These are phyloP conservation scores for Phyto melanocephala DNA, from an alignment of 2,888 invertebrate genomes.

Conservation along the genomic window DNA sequence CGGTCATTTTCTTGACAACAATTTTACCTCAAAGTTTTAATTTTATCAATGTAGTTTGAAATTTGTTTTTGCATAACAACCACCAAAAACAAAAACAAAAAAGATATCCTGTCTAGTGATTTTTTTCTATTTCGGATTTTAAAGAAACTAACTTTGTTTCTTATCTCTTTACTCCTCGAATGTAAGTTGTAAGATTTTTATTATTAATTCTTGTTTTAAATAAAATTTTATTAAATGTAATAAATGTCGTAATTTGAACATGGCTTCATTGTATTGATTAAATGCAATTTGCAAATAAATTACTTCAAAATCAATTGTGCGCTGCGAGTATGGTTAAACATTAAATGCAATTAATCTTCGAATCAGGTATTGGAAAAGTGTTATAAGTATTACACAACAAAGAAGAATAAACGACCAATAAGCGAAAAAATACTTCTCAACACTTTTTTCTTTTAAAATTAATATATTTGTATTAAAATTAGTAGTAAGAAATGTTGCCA, in stretches of 20 bases:
- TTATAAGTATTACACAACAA: too few species aligned
- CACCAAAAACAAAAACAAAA: too few species aligned
- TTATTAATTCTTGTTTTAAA: conserved; percentile 22
- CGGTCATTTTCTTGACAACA: conserved; percentile 26
- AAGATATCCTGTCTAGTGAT: conserved; percentile 38
- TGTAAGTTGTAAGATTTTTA: conserved; percentile 25
- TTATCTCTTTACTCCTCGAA: background rate
- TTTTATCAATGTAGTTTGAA: conserved; percentile 23
- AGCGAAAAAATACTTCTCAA: too few species aligned
- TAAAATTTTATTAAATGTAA: conserved; percentile 7
- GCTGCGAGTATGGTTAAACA: conserved; percentile 16
- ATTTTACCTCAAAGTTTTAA: conserved; percentile 15
- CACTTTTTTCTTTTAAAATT: too few species aligned
- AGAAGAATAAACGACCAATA: too few species aligned
- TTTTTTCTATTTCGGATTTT: conserved; percentile 11
- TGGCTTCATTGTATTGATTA: conserved; percentile 40
- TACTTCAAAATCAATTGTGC: conserved; percentile 10
- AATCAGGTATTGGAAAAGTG: conserved; percentile 1
- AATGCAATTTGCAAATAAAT: conserved; percentile 2
- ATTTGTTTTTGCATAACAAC: background rate
- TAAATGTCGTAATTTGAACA: conserved; percentile 33
- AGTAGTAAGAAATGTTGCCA: too few species aligned
- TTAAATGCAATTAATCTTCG: background rate
- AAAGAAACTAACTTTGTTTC: conserved; percentile 6
- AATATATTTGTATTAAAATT: too few species aligned